phyloP scores from a whole-genome alignment of 2,797 vertebrate species.

The Novumbra hubbsi region DNA sequence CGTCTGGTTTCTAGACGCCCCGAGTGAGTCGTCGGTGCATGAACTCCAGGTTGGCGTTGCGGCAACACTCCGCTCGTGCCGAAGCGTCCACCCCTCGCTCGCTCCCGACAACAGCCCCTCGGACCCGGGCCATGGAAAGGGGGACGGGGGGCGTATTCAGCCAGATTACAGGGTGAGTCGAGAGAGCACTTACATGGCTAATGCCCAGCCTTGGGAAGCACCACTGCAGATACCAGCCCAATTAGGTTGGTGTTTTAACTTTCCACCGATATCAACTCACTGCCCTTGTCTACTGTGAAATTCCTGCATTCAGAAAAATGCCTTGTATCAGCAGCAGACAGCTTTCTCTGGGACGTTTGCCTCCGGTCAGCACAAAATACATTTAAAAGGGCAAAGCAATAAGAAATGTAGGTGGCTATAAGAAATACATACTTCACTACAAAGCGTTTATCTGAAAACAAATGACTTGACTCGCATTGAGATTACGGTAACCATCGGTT shows the following conservation, averaged over 20 bases:
- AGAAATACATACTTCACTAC: too few relatives aligned
- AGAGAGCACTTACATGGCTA: constrained; percentile 47
- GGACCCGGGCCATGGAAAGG: constrained; percentile 1
- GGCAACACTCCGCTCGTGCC: background rate
- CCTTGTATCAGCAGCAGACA: too few relatives aligned
- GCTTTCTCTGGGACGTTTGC: too few relatives aligned
- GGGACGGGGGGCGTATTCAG: constrained; percentile 48
- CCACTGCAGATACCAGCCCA: background rate
- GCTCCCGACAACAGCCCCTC: constrained; percentile 31
- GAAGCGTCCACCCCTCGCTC: constrained; percentile 25
- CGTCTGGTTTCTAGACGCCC: constrained; percentile 21
- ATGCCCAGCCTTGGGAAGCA: constrained; percentile 48
- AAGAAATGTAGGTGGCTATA: too few relatives aligned
- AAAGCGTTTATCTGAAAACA: too few relatives aligned
- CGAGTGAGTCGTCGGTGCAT: constrained; percentile 29
- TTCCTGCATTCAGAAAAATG: too few relatives aligned
- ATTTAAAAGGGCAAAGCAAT: too few relatives aligned
- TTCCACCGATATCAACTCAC: too few relatives aligned
- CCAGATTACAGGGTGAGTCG: constrained; percentile 51
- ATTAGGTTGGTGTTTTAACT: background rate
- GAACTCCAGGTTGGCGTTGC: constrained; percentile 32
- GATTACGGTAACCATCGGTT: too few relatives aligned
- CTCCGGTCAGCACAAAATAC: too few relatives aligned
- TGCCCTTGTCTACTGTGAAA: too few relatives aligned
- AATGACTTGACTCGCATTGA: too few relatives aligned